Evolutionary conservation across 2,888 invertebrate species (phyloP).

Genomic region (Chorisops tibialis): DNA sequence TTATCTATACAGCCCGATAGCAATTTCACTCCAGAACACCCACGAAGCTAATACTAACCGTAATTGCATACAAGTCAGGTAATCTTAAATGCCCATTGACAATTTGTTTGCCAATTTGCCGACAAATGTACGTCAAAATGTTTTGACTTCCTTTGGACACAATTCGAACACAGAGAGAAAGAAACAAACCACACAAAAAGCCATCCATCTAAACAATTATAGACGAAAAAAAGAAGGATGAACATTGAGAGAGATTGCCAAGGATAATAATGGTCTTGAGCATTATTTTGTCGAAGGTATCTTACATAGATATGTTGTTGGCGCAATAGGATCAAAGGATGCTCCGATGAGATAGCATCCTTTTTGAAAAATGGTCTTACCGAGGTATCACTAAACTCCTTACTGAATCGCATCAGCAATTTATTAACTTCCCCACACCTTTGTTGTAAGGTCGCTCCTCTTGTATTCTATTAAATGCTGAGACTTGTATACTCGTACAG

Average conservation of each 20-base stretch:
- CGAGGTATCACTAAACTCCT: neutral
- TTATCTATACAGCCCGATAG: no score
- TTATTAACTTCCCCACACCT: neutral
- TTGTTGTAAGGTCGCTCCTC: no score
- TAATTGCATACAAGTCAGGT: conserved; percentile 15
- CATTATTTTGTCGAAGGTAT: no score
- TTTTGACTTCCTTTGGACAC: conserved; percentile 19
- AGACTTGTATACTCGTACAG: no score
- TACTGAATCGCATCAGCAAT: conserved; percentile 13
- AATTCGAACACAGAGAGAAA: conserved; percentile 9
- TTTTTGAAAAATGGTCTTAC: conserved; percentile 13
- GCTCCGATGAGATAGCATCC: conserved; percentile 14
- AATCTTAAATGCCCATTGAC: conserved; percentile 21
- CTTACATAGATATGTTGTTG: no score
- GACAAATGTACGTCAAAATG: conserved; percentile 23
- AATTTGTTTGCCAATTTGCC: conserved; percentile 26
- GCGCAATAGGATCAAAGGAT: conserved; percentile 17
- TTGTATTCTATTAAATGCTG: no score
- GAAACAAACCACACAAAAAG: neutral
- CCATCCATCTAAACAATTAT: conserved; percentile 12
- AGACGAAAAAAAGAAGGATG: neutral
- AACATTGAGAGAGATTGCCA: neutral
- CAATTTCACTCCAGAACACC: no score
- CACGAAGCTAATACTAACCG: conserved; percentile 3
- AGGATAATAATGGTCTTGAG: no score